Conservation (phyloP, 2,113 vertebrate species). For the Dromas ardeola region DNA sequence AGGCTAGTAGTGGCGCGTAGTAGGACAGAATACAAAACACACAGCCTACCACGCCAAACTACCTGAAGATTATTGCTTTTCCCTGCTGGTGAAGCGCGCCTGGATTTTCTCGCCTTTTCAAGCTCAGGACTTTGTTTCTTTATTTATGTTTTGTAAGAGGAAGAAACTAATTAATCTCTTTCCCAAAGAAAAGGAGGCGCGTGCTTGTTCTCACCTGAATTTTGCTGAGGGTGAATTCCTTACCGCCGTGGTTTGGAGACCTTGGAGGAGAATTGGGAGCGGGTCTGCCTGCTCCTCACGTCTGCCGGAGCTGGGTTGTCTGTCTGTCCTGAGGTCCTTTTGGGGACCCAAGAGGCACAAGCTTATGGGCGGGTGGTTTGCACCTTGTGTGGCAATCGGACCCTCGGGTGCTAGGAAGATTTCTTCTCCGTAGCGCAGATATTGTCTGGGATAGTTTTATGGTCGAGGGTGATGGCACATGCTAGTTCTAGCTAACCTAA, state of each 20-base stretch:
- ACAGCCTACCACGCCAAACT: rapidly evolving
- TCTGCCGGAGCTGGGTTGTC: neutral
- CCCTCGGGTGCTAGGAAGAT: neutral
- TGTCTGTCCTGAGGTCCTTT: neutral
- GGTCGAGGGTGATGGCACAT: neutral
- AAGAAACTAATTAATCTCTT: constrained; percentile 24
- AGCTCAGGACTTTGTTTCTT: neutral
- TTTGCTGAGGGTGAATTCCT: constrained; percentile 38
- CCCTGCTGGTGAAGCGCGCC: neutral
- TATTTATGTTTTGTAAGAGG: constrained; percentile 14
- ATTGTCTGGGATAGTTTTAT: neutral
- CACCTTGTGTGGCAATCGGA: neutral
- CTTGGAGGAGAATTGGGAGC: neutral
- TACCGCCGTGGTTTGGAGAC: neutral
- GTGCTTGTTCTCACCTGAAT: constrained; percentile 6
- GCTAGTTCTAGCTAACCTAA: neutral
- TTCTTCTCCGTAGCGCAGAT: neutral
- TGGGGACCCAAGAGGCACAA: neutral
- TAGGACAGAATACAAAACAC: neutral
- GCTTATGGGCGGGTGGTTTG: neutral
- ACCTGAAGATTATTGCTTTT: neutral
- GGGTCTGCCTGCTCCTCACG: neutral
- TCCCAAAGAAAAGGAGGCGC: neutral
- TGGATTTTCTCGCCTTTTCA: constrained; percentile 16
- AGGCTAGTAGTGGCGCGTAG: neutral